Conservation (phyloP, 2,888 invertebrate genomes). For the Lochmaea crataegi region DNA sequence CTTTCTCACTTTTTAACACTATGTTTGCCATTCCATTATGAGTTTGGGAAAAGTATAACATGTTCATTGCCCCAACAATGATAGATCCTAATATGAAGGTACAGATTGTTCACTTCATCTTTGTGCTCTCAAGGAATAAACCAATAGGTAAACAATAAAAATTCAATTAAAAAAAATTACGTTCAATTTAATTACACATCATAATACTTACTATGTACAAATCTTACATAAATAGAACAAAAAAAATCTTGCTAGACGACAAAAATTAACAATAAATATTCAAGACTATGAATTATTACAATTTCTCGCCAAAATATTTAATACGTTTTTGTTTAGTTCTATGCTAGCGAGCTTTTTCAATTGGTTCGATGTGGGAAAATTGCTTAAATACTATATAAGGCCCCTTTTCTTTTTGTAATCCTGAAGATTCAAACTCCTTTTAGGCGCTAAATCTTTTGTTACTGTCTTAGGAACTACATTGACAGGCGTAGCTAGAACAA, state of each 20-base stretch:
- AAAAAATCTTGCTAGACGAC: conserved; percentile 9
- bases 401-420: conserved; percentile 95
- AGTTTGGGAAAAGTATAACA: too few species aligned
- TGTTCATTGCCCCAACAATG: too few species aligned
- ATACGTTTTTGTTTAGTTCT: conserved; percentile 22
- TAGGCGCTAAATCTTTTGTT: conserved; percentile 83
- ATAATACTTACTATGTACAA: conserved; percentile 25
- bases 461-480: conserved; percentile 81
- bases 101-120: too few species aligned
- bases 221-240: conserved; percentile 14
- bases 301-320: conserved; percentile 15
- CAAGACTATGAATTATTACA: conserved; percentile 15
- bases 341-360: conserved; percentile 14
- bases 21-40: too few species aligned
- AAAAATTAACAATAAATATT: conserved; percentile 25
- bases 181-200: conserved; percentile 7
- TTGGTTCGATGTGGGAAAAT: conserved; percentile 5
- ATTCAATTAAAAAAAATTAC: not conserved
- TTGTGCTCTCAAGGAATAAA: too few species aligned
- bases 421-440: conserved; percentile 87
- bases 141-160: not conserved
- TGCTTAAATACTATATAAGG: conserved; percentile 71
- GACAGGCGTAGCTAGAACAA: conserved; percentile 74
- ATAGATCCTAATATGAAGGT: too few species aligned
- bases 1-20: too few species aligned